Evolutionary conservation across 1,140 invertebrate species (phyloP), one percentile per base, ranked within the genome.

Genomic region (Elymnias hypermnestra): DNA sequence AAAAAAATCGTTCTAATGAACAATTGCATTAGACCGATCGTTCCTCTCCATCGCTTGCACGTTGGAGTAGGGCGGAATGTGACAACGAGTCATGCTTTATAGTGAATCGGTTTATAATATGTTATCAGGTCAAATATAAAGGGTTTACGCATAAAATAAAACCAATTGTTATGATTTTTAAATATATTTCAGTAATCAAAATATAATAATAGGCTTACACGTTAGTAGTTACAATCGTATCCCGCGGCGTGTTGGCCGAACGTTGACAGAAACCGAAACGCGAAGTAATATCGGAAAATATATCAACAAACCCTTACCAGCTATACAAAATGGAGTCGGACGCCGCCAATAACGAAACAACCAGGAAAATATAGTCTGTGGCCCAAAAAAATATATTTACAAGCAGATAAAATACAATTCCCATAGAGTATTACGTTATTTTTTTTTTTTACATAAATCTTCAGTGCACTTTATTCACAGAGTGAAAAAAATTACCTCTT

Each of bases 151-250:
- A 17, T 15, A 31, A 58, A 76, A 66, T 67, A 58, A 75, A 74
- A 75, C 67, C 57, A 68, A n/a, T n/a, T n/a, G 47, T 5, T 12
- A 26, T 69, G 62, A 66, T 75, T 78, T 84, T 82, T 65, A 82
- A 84, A 81, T 81, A 81, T 81, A 84, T 84, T 82, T 84, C 77
- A 81, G 81, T 84, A 84, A 81, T 82, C 77, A 83, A 84, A 84
- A 84, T 84, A 84, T 84, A 84, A 84, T 82, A 82, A 83, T 84
- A 83, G 81, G 81, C 77, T 84, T 84, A 84, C 66, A 82, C 56
- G 47, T 74, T 83, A 84, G 61, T 81, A 84, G 81, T 84, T 81
- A 84, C 72, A 78, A 72, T 82, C 71, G 78, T 83, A 81, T 79
- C 65, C 49, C 65, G 47, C 63, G 63, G 70, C 72, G 43, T 59